Evolutionary conservation across 2,888 invertebrate species (phyloP).

Genomic region (Eledone cirrhosa): DNA sequence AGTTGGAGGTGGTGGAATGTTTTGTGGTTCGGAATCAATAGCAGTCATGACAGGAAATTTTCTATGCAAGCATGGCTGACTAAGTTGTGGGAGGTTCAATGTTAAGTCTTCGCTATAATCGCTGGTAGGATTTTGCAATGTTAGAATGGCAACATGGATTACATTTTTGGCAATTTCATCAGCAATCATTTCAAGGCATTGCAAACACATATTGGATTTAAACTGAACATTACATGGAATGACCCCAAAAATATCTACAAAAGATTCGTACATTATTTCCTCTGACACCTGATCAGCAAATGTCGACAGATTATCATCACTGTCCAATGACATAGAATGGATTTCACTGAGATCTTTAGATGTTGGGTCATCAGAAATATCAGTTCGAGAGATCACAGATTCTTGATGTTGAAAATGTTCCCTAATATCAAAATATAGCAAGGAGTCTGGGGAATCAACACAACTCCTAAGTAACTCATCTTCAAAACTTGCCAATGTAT

Average conservation of each 20-base stretch:
- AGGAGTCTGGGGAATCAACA: conserved; percentile 1
- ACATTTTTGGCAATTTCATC: conserved; percentile 31
- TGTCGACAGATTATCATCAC: conserved; percentile 37
- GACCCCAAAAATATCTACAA: conserved; percentile 32
- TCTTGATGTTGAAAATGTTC: conserved; percentile 20
- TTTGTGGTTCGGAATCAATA: conserved; percentile 34
- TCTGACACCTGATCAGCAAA: conserved; percentile 43
- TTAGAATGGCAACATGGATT: conserved; percentile 20
- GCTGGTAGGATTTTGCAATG: conserved; percentile 13
- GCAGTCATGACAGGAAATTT: conserved; percentile 37
- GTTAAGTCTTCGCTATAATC: conserved; percentile 12
- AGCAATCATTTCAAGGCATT: conserved; percentile 24
- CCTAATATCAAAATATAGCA: not conserved
- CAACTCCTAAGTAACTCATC: conserved; percentile 45
- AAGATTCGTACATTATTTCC: conserved; percentile 42
- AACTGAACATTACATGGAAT: not conserved
- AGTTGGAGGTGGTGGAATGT: conserved; percentile 9
- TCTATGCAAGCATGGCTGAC: conserved; percentile 18
- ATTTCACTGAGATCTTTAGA: conserved; percentile 22
- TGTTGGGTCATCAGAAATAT: conserved; percentile 33
- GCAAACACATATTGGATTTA: not conserved
- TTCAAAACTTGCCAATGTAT: conserved; percentile 53
- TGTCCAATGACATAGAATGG: conserved; percentile 11
- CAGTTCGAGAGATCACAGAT: conserved; percentile 33
- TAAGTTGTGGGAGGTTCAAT: not conserved